Conservation (phyloP, 2,113 vertebrate species). For the Onychorhynchus coronatus region DNA sequence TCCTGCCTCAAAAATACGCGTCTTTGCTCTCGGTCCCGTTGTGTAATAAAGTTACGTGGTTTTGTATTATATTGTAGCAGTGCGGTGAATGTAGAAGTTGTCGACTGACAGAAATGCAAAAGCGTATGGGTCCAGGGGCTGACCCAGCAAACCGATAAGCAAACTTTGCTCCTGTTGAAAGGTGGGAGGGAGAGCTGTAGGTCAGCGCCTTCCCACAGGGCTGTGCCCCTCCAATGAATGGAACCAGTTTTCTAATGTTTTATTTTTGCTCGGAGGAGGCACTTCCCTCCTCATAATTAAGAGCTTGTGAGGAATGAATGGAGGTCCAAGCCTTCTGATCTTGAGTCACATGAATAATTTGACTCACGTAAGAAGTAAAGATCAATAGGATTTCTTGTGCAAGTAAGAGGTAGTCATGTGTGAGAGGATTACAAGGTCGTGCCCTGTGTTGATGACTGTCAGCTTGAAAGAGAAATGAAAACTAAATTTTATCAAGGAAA, state of each 20-base stretch:
- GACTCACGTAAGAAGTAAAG: not conserved
- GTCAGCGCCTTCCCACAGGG: conserved; percentile 5
- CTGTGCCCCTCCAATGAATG: not conserved
- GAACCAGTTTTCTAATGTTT: not conserved
- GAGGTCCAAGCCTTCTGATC: conserved; percentile 14
- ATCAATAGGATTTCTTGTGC: conserved; percentile 19
- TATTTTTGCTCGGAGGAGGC: not conserved
- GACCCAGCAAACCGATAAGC: not conserved
- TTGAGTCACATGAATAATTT: not conserved
- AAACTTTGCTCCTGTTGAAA: not conserved
- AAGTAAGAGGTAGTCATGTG: not conserved
- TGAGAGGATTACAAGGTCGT: not conserved
- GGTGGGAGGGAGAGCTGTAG: not conserved
- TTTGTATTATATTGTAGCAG: accelerated
- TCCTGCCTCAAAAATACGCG: not conserved
- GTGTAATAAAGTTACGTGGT: accelerated
- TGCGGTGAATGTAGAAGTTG: accelerated
- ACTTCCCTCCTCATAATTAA: not conserved
- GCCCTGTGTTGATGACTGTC: not conserved
- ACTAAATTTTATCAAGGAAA: not conserved
- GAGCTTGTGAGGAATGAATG: not conserved
- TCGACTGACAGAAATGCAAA: not conserved
- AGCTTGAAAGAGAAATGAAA: conserved; percentile 3
- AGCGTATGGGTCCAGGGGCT: not conserved
- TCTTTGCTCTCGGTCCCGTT: not conserved